Evolutionary conservation across 53 echinoderm and acorn worm genomes (phyloP).

Genomic region (Antedon mediterranea): DNA sequence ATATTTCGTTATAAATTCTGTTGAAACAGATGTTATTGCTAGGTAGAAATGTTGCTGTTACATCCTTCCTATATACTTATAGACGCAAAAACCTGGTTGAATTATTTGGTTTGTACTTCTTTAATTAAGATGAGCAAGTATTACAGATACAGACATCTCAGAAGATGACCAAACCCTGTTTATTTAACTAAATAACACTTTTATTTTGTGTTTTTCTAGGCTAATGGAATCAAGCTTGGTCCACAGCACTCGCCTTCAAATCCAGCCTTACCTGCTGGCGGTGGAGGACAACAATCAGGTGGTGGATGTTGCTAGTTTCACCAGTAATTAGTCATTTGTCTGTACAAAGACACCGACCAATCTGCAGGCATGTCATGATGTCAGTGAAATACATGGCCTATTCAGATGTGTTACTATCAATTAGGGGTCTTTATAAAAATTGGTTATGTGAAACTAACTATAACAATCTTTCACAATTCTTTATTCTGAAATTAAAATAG

Average conservation of each 20-base stretch:
- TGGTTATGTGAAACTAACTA: background rate
- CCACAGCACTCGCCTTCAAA: slow-evolving; percentile 86
- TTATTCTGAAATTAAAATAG: background rate
- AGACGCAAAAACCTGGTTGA: too few species aligned
- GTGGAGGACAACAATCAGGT: slow-evolving; percentile 64
- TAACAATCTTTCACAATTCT: background rate
- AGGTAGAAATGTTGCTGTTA: too few species aligned
- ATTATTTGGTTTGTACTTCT: too few species aligned
- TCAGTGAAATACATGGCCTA: background rate
- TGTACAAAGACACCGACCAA: background rate
- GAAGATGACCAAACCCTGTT: too few species aligned
- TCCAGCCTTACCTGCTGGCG: slow-evolving; percentile 67
- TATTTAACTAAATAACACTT: too few species aligned
- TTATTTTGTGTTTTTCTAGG: slow-evolving; percentile 21
- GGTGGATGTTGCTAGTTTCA: slow-evolving; percentile 64
- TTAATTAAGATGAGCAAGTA: too few species aligned
- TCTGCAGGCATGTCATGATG: background rate
- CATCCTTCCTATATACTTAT: too few species aligned
- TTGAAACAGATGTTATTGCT: too few species aligned
- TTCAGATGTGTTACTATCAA: background rate
- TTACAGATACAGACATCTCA: too few species aligned
- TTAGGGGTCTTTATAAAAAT: background rate
- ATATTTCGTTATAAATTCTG: too few species aligned
- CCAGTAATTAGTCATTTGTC: background rate
- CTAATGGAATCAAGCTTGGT: slow-evolving; percentile 95